phyloP scores from a whole-genome alignment of 2,888 invertebrate genomes.

The Dicyrtoma fusca region DNA sequence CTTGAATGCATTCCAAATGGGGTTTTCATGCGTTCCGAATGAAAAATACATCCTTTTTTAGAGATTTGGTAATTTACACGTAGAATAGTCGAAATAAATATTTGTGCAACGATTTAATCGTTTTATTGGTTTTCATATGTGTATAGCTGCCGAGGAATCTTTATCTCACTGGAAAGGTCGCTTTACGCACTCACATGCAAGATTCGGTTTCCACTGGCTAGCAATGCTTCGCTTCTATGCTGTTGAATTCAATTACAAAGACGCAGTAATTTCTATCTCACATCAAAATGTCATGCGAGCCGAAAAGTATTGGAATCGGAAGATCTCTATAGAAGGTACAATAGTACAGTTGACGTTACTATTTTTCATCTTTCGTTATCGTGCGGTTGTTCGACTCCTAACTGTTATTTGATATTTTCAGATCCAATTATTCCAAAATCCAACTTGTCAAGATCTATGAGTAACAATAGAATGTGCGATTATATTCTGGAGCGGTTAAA shows the following conservation, averaged over 20 bases:
- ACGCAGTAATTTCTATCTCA: constrained; percentile 57
- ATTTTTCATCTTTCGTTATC: not conserved
- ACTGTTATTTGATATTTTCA: constrained; percentile 56
- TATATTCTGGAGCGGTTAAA: constrained; percentile 62
- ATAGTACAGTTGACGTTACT: not conserved
- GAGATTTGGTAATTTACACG: too few relatives aligned
- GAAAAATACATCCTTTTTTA: too few relatives aligned
- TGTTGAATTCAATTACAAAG: constrained; percentile 54
- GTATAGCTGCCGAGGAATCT: constrained; percentile 50
- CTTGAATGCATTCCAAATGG: too few relatives aligned
- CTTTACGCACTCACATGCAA: constrained; percentile 43
- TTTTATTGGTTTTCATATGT: too few relatives aligned
- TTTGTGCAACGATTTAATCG: too few relatives aligned
- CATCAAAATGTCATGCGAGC: constrained; percentile 48
- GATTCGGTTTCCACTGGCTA: constrained; percentile 60
- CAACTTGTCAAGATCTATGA: constrained; percentile 62
- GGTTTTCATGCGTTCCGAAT: too few relatives aligned
- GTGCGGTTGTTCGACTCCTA: not conserved
- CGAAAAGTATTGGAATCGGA: constrained; percentile 59
- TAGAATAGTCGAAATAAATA: too few relatives aligned
- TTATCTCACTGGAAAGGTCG: constrained; percentile 27
- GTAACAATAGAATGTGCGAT: constrained; percentile 61
- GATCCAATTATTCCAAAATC: constrained; percentile 62
- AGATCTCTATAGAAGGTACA: constrained; percentile 60
- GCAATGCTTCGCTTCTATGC: constrained; percentile 59